Percentiles rank a stretch among this genome's conserved stretches.
Evolutionary conservation across 2,113 vertebrate genomes (phyloP).

Genomic region (Panurus biarmicus): DNA sequence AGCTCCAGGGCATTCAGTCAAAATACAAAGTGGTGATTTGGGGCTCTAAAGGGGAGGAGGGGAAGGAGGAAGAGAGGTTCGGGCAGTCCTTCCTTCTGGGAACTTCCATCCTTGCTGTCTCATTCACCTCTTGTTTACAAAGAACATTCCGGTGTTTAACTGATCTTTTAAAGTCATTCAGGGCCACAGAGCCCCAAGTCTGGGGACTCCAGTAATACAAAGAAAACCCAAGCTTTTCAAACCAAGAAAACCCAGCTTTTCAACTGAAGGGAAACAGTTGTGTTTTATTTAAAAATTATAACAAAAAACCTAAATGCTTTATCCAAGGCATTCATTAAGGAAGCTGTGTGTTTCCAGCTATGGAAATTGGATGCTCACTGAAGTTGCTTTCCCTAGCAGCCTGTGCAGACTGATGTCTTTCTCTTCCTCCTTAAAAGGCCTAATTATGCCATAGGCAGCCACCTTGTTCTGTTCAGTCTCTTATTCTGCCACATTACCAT

Average conservation of each 20-base stretch:
- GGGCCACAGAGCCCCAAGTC: background rate
- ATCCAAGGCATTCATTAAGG: slow-evolving; percentile 28
- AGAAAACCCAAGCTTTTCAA: background rate
- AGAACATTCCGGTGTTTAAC: background rate
- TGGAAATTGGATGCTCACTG: background rate
- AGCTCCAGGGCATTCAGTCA: background rate
- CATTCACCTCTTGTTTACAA: background rate
- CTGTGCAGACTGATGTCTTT: slow-evolving; percentile 24
- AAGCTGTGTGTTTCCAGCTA: background rate
- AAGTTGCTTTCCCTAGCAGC: background rate
- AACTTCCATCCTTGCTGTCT: background rate
- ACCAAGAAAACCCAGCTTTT: background rate
- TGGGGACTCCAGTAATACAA: background rate
- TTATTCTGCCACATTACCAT: slow-evolving; percentile 12
- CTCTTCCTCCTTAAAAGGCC: slow-evolving; percentile 21
- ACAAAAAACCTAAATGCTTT: background rate
- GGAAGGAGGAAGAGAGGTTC: background rate
- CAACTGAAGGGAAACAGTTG: background rate
- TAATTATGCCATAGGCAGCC: slow-evolving; percentile 46
- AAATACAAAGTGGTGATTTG: background rate
- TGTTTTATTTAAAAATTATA: background rate
- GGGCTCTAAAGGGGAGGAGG: background rate
- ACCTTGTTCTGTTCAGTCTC: slow-evolving; percentile 7
- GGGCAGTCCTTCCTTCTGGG: background rate
- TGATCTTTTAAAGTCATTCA: accelerated